Percentiles rank a stretch among this genome's conserved stretches.
Evolutionary conservation across 1,140 invertebrate genomes (phyloP).

Genomic region (Ostrea edulis): DNA sequence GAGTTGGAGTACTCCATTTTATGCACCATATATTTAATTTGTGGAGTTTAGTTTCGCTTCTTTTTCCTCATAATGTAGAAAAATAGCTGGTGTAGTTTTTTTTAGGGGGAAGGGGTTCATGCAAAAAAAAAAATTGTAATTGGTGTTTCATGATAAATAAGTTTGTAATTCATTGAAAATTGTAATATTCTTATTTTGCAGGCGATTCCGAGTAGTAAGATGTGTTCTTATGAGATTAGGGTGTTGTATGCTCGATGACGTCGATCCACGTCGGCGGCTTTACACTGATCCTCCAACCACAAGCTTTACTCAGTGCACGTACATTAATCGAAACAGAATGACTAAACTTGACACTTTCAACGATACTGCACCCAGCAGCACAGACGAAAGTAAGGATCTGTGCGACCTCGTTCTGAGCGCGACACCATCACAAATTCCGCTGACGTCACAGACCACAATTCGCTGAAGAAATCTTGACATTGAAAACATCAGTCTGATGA

Average conservation of each 20-base stretch:
- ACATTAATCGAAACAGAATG: background rate
- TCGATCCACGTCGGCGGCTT: background rate
- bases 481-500: too few relatives aligned
- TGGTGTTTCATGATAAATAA: too few relatives aligned
- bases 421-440: background rate
- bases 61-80: too few relatives aligned
- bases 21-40: too few relatives aligned
- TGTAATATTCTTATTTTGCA: background rate
- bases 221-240: constrained; percentile 17
- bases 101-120: too few relatives aligned
- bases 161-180: too few relatives aligned
- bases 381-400: background rate
- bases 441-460: background rate
- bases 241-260: background rate
- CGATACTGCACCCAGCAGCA: background rate
- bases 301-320: constrained; percentile 9
- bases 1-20: too few relatives aligned
- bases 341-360: background rate
- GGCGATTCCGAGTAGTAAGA: constrained; percentile 29
- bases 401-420: constrained; percentile 4
- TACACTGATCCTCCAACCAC: constrained; percentile 17
- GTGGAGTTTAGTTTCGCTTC: too few relatives aligned
- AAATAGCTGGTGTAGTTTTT: too few relatives aligned
- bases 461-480: background rate
- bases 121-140: too few relatives aligned